Conservation (phyloP, 2,797 vertebrate species). For the Acanthopagrus latus region DNA sequence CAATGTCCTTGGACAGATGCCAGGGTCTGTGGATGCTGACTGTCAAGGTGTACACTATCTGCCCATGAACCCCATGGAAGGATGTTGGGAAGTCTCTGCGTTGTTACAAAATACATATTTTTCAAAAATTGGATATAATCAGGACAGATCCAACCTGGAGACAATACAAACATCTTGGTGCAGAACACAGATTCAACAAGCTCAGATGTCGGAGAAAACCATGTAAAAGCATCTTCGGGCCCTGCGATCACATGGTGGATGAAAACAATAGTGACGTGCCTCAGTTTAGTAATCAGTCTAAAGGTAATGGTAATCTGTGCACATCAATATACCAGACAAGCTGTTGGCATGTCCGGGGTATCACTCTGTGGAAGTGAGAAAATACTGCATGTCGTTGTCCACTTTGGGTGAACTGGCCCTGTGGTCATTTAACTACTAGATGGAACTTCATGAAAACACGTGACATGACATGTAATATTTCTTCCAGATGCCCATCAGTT, state of each 20-base stretch:
- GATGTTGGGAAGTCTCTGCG: conserved; percentile 74
- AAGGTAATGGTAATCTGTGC: not conserved
- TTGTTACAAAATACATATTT: not conserved
- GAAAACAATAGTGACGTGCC: not conserved
- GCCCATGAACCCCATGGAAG: conserved; percentile 50
- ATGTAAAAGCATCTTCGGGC: not conserved
- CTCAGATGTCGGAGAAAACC: not conserved
- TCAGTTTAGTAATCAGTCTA: not conserved
- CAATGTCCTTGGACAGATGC: conserved; percentile 67
- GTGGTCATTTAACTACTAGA: conserved; percentile 64
- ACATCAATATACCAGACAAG: not conserved
- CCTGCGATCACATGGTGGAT: not conserved
- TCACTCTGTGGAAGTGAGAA: not conserved
- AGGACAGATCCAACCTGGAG: not conserved
- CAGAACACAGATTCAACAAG: too few relatives aligned
- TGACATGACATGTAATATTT: conserved; percentile 29
- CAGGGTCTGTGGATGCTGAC: conserved; percentile 68
- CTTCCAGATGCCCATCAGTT: conserved; percentile 25
- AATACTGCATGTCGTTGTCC: not conserved
- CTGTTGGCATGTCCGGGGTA: not conserved
- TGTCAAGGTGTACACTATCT: conserved; percentile 51
- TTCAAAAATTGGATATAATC: not conserved
- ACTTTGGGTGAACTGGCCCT: not conserved
- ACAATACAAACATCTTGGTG: not conserved
- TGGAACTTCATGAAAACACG: conserved; percentile 42